These are phyloP conservation scores for Eurois occulta DNA, from an alignment of 2,888 invertebrate genomes.

Conservation along the genomic window DNA sequence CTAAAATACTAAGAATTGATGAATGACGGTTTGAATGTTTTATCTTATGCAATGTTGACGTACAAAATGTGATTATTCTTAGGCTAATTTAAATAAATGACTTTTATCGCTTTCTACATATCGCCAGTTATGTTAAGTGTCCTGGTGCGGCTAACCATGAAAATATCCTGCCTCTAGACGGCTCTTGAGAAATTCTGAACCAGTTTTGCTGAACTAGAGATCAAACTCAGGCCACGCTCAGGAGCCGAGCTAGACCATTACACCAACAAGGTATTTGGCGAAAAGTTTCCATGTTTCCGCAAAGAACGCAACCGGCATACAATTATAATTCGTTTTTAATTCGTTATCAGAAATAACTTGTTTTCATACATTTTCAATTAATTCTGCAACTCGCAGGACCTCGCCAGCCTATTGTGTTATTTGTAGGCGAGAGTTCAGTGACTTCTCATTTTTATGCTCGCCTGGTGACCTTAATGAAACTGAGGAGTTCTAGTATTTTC, in stretches of 20 bases:
- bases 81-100: not conserved
- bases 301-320: not conserved
- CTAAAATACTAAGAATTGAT: no score
- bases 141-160: not conserved
- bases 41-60: no score
- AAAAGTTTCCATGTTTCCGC: not conserved
- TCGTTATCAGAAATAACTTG: conserved; percentile 35
- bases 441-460: conserved; percentile 19
- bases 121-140: not conserved
- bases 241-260: not conserved
- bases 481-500: conserved; percentile 10
- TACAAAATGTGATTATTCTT: not conserved
- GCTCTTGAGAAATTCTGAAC: not conserved
- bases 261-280: not conserved
- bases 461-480: conserved; percentile 36
- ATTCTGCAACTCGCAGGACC: conserved; percentile 24
- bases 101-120: not conserved
- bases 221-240: not conserved
- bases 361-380: conserved; percentile 46
- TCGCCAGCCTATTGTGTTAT: conserved; percentile 30
- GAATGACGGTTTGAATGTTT: no score
- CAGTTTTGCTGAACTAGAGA: not conserved
- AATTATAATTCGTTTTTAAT: conserved; percentile 22
- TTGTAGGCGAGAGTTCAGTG: conserved; percentile 33
- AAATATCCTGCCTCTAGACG: not conserved